Conservation (phyloP, 53 echinoderm and acorn worm genomes). For the Luidia sarsii region DNA sequence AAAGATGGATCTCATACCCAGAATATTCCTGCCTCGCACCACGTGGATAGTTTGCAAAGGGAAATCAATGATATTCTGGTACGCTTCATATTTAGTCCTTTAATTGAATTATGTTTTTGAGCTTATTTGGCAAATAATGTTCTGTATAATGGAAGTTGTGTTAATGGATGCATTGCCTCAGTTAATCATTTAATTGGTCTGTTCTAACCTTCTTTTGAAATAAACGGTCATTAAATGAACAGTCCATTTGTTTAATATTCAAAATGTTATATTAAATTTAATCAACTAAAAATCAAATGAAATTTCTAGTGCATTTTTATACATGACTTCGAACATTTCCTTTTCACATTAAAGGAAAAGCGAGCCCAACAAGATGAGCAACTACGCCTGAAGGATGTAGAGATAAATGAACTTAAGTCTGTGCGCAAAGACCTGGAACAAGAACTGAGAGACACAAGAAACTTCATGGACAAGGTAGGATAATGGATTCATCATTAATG, state of each 20-base stretch:
- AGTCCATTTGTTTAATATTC: neutral
- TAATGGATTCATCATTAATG: neutral
- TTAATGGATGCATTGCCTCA: too few species aligned
- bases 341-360: conserved; percentile 61
- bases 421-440: conserved; percentile 77
- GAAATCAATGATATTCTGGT: conserved; percentile 94
- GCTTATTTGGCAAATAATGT: too few species aligned
- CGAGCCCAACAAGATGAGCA: conserved; percentile 97
- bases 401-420: conserved; percentile 87
- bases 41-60: conserved; percentile 81
- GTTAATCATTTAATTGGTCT: too few species aligned
- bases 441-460: conserved; percentile 87
- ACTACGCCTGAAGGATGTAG: conserved; percentile 79
- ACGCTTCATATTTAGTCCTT: conserved; percentile 3
- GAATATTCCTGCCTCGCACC: conserved; percentile 57
- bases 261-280: neutral
- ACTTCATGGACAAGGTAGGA: conserved; percentile 89
- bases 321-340: neutral
- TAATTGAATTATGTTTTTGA: too few species aligned
- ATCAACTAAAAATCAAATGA: neutral
- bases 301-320: too few species aligned
- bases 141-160: too few species aligned
- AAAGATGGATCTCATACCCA: conserved; percentile 75
- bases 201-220: too few species aligned
- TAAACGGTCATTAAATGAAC: too few species aligned